Base-by-base conservation (phyloP, 2,888 invertebrate species). In the Microplitis manilae region DNA sequence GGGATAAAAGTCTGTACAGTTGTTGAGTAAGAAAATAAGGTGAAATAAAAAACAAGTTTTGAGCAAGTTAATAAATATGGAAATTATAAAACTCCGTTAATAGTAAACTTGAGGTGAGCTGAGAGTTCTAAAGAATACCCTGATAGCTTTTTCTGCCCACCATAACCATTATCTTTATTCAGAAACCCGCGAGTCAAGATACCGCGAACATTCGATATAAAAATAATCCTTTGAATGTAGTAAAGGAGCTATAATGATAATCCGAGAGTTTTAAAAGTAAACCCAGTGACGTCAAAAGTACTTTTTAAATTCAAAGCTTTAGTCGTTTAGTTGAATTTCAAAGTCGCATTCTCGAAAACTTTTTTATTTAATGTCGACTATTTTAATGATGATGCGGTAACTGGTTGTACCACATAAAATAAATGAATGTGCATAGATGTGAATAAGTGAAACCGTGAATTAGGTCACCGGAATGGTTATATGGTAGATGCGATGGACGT, bases 51-150 rank as follows among this genome's bases (percentile, higher is more conserved):
- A 30, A 60, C 68, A 80, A 73, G 76, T 78, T 75, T 30, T 72
- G 75, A 72, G 74, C 60, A 81, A 81, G 78, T 80, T 82, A 83
- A 86, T 85, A 86, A 86, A 84, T 86, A 86, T 86, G 86, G 83
- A 85, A 84, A 86, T 86, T 84, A 81, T 81, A 73, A 82, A 83
- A 82, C 78, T 81, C 80, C 78, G 79, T 81, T 81, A 81, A 81
- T 80, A 78, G 75, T 75, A 80, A 81, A 80, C 80, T 81, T 79
- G 78, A 50, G 79, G 73, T 79, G 65, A 77, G 72, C 61, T 41
- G 15, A 60, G 64, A 73, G 72, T 39, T 38, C 13, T 50, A 50
- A 50, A 20, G 15, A 41, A 75, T 61, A 50, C 61, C 69, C 62
- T 72, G 68, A 40, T 72, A 50, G 9, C 41, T 6, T 41, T 59